A percentile compares a stretch with the other conserved stretches of the same genome.
phyloP scores from a whole-genome alignment of 2,113 vertebrate genomes.

The Daboia siamensis region DNA sequence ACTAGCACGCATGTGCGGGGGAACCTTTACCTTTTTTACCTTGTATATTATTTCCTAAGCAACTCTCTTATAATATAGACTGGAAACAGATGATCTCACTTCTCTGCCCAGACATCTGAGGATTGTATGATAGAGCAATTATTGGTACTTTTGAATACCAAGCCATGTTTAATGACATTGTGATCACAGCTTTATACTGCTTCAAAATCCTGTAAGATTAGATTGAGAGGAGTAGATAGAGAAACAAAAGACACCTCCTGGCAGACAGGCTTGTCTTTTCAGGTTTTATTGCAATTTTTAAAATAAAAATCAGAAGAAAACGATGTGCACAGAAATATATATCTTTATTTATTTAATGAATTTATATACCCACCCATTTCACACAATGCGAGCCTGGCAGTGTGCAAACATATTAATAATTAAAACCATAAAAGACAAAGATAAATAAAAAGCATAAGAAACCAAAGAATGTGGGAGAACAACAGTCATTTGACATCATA shows the following conservation, averaged over 20 bases:
- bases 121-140: neutral
- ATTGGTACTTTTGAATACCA: neutral
- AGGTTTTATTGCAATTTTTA: neutral
- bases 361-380: neutral
- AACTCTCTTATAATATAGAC: neutral
- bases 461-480: neutral
- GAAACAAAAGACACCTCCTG: neutral
- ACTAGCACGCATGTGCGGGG: no score
- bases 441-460: neutral
- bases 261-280: neutral
- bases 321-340: neutral
- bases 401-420: neutral
- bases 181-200: neutral
- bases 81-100: neutral
- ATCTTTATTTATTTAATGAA: neutral
- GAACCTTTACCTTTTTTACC: no score
- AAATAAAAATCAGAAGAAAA: neutral
- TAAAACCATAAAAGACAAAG: neutral
- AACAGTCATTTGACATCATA: neutral
- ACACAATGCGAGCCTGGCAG: neutral
- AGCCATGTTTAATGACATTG: neutral
- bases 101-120: neutral
- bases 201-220: neutral
- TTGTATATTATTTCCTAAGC: neutral
- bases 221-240: neutral